Conservation (phyloP, 2,888 invertebrate genomes). For the Apotomis capreana region DNA sequence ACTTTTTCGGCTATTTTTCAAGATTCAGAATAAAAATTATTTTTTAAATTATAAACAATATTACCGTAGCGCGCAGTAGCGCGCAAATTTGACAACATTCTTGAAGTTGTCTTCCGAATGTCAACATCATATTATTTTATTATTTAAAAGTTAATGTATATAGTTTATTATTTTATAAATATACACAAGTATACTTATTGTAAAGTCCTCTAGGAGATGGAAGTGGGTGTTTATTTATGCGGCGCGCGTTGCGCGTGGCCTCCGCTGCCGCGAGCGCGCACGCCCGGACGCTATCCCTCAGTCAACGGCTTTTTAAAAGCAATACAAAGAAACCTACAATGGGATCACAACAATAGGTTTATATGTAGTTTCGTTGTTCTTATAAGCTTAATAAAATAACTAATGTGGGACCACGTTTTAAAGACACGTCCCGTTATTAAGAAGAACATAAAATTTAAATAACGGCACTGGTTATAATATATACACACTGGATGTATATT, state of each 20-base stretch:
- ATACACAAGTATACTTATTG: neutral
- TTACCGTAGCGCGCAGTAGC: neutral
- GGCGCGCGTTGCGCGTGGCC: constrained; percentile 45
- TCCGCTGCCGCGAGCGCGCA: constrained; percentile 53
- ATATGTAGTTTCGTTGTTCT: neutral
- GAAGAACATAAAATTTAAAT: no score
- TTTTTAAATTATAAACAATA: neutral
- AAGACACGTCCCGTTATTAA: no score
- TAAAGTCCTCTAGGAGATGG: neutral
- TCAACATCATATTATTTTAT: no score
- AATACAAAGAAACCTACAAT: constrained; percentile 12
- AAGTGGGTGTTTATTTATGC: constrained; percentile 50
- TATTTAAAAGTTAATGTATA: no score
- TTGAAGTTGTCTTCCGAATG: no score
- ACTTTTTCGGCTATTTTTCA: neutral
- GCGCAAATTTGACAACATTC: neutral
- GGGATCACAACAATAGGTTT: neutral
- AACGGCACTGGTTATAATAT: no score
- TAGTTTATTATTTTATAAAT: neutral
- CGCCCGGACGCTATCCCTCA: constrained; percentile 15
- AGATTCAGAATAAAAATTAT: neutral
- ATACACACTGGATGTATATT: no score
- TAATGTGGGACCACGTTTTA: no score
- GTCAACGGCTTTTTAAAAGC: constrained; percentile 19
- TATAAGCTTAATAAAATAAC: neutral